A percentile compares a stretch with the other conserved stretches of the same genome.
Evolutionary conservation across 2,113 vertebrate genomes (phyloP).

Genomic region (Periophthalmodon schlosseri): DNA sequence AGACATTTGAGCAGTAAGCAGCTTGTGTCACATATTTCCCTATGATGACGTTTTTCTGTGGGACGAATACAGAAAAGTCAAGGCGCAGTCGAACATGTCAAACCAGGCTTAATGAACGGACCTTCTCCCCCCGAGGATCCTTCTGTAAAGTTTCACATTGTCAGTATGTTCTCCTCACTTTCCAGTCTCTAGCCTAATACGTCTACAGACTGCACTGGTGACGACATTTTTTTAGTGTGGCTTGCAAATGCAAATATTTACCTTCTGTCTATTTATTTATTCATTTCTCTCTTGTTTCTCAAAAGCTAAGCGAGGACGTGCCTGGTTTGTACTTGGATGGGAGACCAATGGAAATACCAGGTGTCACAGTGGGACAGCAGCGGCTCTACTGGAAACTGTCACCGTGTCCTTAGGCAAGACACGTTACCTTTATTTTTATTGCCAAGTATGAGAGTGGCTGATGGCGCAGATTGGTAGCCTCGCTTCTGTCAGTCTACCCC

Average conservation of each 20-base stretch:
- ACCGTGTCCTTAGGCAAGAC: no score
- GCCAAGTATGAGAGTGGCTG: no score
- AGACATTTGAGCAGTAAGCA: conserved; percentile 21
- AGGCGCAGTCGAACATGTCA: conserved; percentile 33
- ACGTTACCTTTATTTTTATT: no score
- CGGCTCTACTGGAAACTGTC: no score
- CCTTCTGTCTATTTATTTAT: not conserved
- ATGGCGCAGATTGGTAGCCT: no score
- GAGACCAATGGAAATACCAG: no score
- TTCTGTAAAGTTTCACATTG: conserved; percentile 15
- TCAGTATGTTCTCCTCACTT: conserved; percentile 27
- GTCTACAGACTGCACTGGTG: conserved; percentile 1
- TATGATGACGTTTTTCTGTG: conserved; percentile 16
- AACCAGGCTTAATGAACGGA: conserved; percentile 31
- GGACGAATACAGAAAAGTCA: conserved; percentile 16
- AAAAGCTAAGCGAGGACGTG: no score
- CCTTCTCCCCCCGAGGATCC: conserved; percentile 19
- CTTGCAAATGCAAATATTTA: conserved; percentile 33
- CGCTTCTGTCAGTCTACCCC: no score
- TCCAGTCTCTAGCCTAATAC: not conserved
- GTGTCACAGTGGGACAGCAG: no score
- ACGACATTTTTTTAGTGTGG: not conserved
- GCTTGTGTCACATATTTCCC: conserved; percentile 15
- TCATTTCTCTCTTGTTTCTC: no score
- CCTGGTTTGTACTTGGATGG: no score